Conservation (phyloP, 2,888 invertebrate genomes). For the Epinotia bilunana region DNA sequence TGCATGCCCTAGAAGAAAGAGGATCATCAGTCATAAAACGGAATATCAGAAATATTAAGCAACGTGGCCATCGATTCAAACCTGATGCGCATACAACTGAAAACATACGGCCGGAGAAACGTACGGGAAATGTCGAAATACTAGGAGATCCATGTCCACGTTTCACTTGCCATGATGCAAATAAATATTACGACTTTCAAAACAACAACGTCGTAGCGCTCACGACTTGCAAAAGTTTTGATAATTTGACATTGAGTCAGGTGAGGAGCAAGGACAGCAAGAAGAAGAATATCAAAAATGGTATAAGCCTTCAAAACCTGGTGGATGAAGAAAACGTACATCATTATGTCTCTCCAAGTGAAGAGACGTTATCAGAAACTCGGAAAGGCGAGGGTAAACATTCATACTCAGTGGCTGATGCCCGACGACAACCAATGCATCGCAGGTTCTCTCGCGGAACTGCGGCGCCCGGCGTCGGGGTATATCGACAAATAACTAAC, state of each 20-base stretch:
- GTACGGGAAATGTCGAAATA: slow-evolving; percentile 32
- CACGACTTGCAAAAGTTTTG: slow-evolving; percentile 78
- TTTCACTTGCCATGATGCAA: slow-evolving; percentile 72
- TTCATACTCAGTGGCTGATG: slow-evolving; percentile 74
- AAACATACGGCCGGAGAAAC: slow-evolving; percentile 55
- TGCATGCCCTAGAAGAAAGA: slow-evolving; percentile 72
- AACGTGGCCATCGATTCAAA: slow-evolving; percentile 68
- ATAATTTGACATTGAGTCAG: slow-evolving; percentile 73
- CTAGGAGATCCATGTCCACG: slow-evolving; percentile 69
- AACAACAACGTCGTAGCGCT: slow-evolving; percentile 73
- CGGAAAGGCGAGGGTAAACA: slow-evolving; percentile 67
- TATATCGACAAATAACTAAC: slow-evolving; percentile 74
- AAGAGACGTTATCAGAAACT: slow-evolving; percentile 55
- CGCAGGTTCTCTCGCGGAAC: slow-evolving; percentile 64
- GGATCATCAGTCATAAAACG: slow-evolving; percentile 75
- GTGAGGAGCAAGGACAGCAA: slow-evolving; percentile 56
- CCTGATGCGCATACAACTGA: slow-evolving; percentile 56
- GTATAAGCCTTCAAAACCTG: slow-evolving; percentile 76
- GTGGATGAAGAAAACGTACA: slow-evolving; percentile 70
- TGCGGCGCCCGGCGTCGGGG: slow-evolving; percentile 72
- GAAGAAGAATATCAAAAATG: slow-evolving; percentile 64
- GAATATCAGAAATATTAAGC: slow-evolving; percentile 76
- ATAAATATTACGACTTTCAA: slow-evolving; percentile 70
- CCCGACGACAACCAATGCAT: slow-evolving; percentile 62
- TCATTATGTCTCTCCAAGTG: slow-evolving; percentile 68